phyloP scores from a whole-genome alignment of 1,140 invertebrate species.

The Brachionus asplanchnoidis region DNA sequence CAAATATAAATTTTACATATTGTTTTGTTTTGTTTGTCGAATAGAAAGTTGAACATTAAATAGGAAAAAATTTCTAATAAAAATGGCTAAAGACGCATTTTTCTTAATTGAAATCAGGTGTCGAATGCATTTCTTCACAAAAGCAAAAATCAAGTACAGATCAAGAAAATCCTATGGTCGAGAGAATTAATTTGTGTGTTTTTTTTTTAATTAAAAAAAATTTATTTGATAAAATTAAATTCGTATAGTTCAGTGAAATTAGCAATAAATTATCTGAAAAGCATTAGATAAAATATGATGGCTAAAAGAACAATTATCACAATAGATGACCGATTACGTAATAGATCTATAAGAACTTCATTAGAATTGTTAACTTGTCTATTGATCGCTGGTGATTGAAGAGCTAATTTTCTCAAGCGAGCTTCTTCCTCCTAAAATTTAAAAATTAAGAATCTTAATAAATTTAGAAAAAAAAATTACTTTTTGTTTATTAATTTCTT shows the following conservation, averaged over 20 bases:
- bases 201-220: neutral
- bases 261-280: conserved; percentile 31
- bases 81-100: neutral
- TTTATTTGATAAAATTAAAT: neutral
- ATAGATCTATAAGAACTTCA: conserved; percentile 1
- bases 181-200: neutral
- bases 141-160: neutral
- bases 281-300: conserved; percentile 33
- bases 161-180: neutral
- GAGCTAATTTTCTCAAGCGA: conserved; percentile 11
- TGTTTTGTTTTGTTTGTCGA: neutral
- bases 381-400: neutral
- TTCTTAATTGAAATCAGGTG: neutral
- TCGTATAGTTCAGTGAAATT: neutral
- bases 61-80: neutral
- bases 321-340: conserved; percentile 25
- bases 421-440: conserved; percentile 22
- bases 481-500: conserved; percentile 28
- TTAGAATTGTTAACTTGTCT: neutral
- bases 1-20: neutral
- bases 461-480: neutral
- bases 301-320: conserved; percentile 20
- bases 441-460: neutral
- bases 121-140: neutral
- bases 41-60: neutral